Evolutionary conservation across 2,113 vertebrate species (phyloP).

Genomic region (Larimichthys crocea): DNA sequence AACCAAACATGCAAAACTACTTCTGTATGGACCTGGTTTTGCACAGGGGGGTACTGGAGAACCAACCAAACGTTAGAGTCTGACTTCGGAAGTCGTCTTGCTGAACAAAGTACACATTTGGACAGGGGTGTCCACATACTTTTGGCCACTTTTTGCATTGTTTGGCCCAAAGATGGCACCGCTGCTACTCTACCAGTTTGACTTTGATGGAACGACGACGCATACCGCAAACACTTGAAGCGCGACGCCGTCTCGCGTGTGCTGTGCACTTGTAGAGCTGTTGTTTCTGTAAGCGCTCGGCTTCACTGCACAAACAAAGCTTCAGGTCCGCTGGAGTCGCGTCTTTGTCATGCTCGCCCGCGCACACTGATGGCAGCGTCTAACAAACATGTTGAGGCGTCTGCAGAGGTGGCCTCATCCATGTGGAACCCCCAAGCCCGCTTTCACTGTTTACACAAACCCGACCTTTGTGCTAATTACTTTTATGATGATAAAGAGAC

Average conservation of each 20-base stretch:
- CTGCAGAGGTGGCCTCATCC: slow-evolving; percentile 14
- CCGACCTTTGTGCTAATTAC: slow-evolving; percentile 75
- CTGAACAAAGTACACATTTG: background rate
- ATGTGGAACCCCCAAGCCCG: slow-evolving; percentile 40
- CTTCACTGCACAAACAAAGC: background rate
- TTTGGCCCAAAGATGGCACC: background rate
- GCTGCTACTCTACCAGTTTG: background rate
- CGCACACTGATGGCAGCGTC: background rate
- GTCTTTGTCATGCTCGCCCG: background rate
- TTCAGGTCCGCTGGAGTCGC: slow-evolving; percentile 1
- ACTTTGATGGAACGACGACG: background rate
- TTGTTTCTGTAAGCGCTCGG: background rate
- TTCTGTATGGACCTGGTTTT: too few species aligned
- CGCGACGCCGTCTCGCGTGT: background rate
- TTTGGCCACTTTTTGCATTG: too few species aligned
- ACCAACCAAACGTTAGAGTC: too few species aligned
- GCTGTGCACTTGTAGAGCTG: background rate
- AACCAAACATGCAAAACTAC: background rate
- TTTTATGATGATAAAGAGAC: slow-evolving; percentile 59
- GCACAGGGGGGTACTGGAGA: too few species aligned
- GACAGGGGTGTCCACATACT: background rate
- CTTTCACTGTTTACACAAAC: slow-evolving; percentile 62
- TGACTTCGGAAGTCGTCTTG: too few species aligned
- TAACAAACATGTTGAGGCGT: slow-evolving; percentile 12
- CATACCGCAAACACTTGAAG: background rate